These are phyloP conservation scores for Amphimedon queenslandica DNA, from an alignment of 37 sponge, comb jelly and placozoan genomes.

Conservation along the genomic window DNA sequence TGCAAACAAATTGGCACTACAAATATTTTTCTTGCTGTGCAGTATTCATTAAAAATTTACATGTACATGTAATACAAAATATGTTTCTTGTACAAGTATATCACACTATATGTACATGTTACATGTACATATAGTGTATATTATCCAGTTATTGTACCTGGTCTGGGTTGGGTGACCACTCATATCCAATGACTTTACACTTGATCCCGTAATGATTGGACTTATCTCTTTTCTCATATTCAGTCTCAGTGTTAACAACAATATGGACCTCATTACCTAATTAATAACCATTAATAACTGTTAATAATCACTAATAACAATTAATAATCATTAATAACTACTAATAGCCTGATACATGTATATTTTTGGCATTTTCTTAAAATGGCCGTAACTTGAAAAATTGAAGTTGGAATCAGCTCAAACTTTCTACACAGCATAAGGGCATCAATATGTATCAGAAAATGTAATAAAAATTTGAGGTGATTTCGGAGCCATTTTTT, in stretches of 20 bases:
- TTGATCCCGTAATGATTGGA: conserved; percentile 83
- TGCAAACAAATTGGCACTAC: no score
- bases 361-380: no score
- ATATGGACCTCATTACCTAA: conserved; percentile 81
- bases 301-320: not conserved
- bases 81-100: not conserved
- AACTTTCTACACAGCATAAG: no score
- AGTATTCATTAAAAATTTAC: no score
- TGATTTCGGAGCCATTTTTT: no score
- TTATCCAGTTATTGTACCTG: conserved; percentile 27
- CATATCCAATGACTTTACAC: conserved; percentile 87
- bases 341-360: no score
- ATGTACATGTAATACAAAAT: not conserved
- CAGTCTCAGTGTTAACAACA: conserved; percentile 76
- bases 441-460: no score
- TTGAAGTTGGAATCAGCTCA: no score
- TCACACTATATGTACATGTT: not conserved
- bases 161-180: conserved; percentile 50
- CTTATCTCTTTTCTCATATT: conserved; percentile 85
- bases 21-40: no score
- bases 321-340: not conserved
- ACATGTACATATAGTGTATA: not conserved
- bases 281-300: not conserved
- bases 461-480: no score
- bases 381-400: no score